Base-by-base conservation (phyloP, 2,888 invertebrate species). In the Drosophila lutescens region DNA sequence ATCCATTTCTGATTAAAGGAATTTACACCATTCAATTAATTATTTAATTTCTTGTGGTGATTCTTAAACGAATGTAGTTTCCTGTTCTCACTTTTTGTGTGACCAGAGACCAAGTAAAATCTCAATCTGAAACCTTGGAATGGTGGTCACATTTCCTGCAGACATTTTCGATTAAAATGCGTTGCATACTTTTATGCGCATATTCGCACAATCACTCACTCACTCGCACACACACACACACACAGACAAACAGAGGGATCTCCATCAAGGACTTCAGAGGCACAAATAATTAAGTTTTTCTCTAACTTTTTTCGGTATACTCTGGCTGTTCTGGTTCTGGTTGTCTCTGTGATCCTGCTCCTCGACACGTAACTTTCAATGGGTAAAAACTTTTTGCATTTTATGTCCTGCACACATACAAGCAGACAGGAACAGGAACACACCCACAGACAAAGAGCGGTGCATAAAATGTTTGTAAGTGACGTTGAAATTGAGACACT, bases 391-490 rank as follows among this genome's bases (percentile, higher is more conserved):
- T 88, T 85, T 67, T 87, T 85, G 76, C 88, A 85, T 85, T 85
- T 79, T 65, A 76, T 74, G 74, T 68, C 63, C 74, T 71, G 53
- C 58, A 53, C 63, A 55, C 63, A 46, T 2, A 15, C 38, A 2
- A 30, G 9, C 23, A 12, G 20, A 17, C n/a, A 17, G 13, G 13
- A 13, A 34, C 63, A 12, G 17, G 7, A 40, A 41, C 15, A 53
- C 59, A 61, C 26, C 23, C 65, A 47, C 56, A 55, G 47, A 80
- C 66, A 79, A 66, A 74, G 73, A 86, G 66, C 79, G 74, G 79
- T 87, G 80, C 89, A 88, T 89, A 85, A 88, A 89, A 87, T 86
- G 86, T 89, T 86, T 87, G 86, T 86, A 89, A 86, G 88, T 86
- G 86, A 86, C 86, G 86, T 89, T 86, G 88, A 88, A 86, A 86